Evolutionary conservation across 2,113 vertebrate genomes (phyloP), one percentile per base, ranked within the genome.

Genomic region (Gadus macrocephalus): DNA sequence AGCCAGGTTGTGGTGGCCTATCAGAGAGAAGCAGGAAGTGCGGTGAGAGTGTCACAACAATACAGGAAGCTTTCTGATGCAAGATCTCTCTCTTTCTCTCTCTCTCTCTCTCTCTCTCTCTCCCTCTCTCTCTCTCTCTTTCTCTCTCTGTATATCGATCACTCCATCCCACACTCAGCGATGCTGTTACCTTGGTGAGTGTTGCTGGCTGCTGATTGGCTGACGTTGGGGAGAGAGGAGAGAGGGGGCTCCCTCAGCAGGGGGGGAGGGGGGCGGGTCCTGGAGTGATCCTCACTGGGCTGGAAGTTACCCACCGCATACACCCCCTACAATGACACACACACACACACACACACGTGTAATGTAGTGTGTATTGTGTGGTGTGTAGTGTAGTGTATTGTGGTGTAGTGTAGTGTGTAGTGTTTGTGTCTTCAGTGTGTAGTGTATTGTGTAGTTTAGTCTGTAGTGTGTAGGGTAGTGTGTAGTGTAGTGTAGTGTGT

Each of bases 251-350:
- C 95, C 87, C 94, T 91, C 64, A 93, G 90, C 64, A 86, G 88
- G 55, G 79, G 78, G 20, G 75, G 60, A 22, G 81, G 72, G 5
- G 77, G 81, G 61, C 83, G 90, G 68, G 71, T 76, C 74, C 91
- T 87, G 65, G 90, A 84, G 20, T 88, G 92, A 62, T 97, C 95
- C 12, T 97, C 93, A 49, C 93, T 95, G 5, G 95, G 94, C 77
- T 96, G 89, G 85, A 98, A 98, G 81, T 96, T 96, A 42, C 96
- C 94, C 82, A 97, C 96, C 9, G 96, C 95, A 61, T 96, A 98
- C 11, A 97, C 86, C 56, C 95, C 95, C 96, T 98, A 74, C 28
- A 83, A 25, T 61, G 1, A 70, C n/a, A 63, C 61, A 55, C 62
- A 31, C 67, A 69, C 60, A 77, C n/a, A 68, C 59, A 66, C 49